phyloP scores from a whole-genome alignment of 64 coral and sea anemone genomes.

The Orbicella faveolata region DNA sequence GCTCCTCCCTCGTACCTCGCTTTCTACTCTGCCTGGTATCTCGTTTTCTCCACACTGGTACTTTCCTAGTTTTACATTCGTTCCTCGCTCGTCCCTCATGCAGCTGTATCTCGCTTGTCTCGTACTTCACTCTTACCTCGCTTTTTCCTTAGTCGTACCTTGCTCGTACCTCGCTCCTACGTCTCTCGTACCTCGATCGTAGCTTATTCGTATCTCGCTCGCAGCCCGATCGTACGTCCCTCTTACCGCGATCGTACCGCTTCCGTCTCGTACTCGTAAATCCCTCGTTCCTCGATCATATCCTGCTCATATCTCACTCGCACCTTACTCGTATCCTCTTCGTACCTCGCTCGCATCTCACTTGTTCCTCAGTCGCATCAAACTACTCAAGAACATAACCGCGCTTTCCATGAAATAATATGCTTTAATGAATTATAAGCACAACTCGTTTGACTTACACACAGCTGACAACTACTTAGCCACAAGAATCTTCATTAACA shows the following conservation, averaged over 20 bases:
- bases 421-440: neutral
- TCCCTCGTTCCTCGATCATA: neutral
- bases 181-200: too few species aligned
- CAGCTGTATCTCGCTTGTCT: too few species aligned
- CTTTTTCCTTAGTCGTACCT: neutral
- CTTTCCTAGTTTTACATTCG: too few species aligned
- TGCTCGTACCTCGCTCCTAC: too few species aligned
- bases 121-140: neutral
- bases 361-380: neutral
- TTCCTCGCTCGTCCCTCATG: too few species aligned
- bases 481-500: too few species aligned
- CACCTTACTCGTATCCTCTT: neutral
- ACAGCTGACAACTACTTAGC: neutral
- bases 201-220: neutral
- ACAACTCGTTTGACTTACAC: neutral
- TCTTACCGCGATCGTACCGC: neutral
- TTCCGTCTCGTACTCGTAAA: neutral
- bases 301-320: neutral
- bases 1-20: too few species aligned
- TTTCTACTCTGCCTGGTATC: too few species aligned
- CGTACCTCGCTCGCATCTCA: neutral
- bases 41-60: too few species aligned
- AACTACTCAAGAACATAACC: neutral
- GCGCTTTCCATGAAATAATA: neutral
- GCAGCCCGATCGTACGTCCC: neutral